Evolutionary conservation across 2,888 invertebrate genomes (phyloP).

Genomic region (Ariolimax columbianus): DNA sequence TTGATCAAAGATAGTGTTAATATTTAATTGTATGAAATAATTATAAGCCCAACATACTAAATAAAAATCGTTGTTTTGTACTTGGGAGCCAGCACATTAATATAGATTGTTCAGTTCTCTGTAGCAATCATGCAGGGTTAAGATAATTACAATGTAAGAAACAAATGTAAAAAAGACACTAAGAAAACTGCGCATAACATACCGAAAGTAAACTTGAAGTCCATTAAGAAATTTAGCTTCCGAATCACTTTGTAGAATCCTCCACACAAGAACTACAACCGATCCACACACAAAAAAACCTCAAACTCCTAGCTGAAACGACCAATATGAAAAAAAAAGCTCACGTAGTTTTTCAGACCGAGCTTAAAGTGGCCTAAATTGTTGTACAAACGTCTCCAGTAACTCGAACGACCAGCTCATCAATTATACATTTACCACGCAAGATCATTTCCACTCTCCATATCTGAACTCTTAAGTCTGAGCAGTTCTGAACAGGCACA

Average conservation of each 20-base stretch:
- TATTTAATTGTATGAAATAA: too few species aligned
- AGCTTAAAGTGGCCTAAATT: background rate
- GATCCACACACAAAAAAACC: background rate
- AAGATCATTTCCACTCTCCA: background rate
- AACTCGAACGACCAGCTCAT: background rate
- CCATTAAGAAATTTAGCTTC: background rate
- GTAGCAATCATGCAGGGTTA: too few species aligned
- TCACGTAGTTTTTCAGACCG: background rate
- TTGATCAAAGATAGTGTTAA: too few species aligned
- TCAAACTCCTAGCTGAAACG: background rate
- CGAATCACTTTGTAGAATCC: background rate
- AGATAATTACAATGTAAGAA: too few species aligned
- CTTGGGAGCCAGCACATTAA: too few species aligned
- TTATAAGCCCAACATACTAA: too few species aligned
- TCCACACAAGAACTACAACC: background rate
- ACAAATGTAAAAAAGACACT: too few species aligned
- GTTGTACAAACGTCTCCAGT: background rate
- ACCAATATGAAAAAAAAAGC: background rate
- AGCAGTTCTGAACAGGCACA: background rate
- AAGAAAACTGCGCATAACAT: background rate
- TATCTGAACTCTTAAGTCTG: background rate
- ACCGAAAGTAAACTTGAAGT: constrained; percentile 31
- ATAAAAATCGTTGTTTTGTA: too few species aligned
- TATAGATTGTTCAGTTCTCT: too few species aligned
- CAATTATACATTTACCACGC: constrained; percentile 12